These are phyloP conservation scores for Marmota flaviventris DNA, from an alignment of 2,113 vertebrate species.

Conservation along the genomic window DNA sequence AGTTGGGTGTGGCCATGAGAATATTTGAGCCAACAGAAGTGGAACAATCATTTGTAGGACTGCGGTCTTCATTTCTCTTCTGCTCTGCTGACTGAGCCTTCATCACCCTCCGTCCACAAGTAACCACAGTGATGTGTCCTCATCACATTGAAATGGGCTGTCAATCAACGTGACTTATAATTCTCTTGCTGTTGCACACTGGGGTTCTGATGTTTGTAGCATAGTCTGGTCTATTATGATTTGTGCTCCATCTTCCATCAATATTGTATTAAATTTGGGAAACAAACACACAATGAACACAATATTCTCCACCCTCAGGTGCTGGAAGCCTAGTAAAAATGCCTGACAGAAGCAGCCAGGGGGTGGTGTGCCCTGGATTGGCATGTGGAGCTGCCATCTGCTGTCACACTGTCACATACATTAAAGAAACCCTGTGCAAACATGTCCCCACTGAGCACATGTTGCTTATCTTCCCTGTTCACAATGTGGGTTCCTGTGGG, in stretches of 20 bases:
- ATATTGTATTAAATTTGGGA: too few species aligned
- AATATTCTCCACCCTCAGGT: neutral
- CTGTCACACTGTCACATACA: too few species aligned
- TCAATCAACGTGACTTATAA: neutral
- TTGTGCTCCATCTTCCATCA: too few species aligned
- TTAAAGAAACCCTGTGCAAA: too few species aligned
- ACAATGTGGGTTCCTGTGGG: too few species aligned
- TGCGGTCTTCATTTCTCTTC: neutral
- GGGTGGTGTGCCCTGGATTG: neutral
- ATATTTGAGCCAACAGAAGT: neutral
- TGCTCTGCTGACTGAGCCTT: neutral
- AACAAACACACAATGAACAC: neutral
- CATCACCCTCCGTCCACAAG: neutral
- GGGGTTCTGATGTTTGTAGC: neutral
- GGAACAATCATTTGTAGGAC: neutral
- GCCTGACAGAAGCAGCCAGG: neutral
- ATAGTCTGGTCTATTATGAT: neutral
- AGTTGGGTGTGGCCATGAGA: neutral
- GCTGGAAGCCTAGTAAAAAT: neutral
- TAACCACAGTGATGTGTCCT: neutral
- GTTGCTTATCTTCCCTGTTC: neutral
- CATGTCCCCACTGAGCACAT: too few species aligned
- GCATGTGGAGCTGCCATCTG: too few species aligned
- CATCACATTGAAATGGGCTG: too few species aligned
- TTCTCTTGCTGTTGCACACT: neutral